Base-by-base conservation (phyloP, 1,140 invertebrate species). In the Aplysia californica region DNA sequence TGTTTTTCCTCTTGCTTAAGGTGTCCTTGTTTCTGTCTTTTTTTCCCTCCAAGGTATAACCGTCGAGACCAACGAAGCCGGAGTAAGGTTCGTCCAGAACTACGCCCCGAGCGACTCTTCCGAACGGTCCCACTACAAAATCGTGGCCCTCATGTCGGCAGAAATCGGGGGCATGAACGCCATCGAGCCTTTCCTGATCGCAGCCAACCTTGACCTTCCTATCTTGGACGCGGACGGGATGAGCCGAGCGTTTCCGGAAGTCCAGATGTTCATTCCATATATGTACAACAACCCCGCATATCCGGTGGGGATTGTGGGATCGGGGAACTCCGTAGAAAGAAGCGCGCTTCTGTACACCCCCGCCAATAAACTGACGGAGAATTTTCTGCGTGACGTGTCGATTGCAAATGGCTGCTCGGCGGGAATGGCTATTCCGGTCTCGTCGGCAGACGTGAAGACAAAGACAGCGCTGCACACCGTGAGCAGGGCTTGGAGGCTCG, bases 111-210 rank as follows among this genome's bases (percentile, higher is more conserved):
- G 15, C 1, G 38, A 20, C n/a, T 15, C n/a, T n/a, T n/a, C 59
- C 2, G 39, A 50, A 3, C 31, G 74, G 0, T 70, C 69, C 4
- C 36, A 73, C 0, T 72, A 81, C 31, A 79, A 77, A 21, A 77
- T 87, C 23, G 76, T 81, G 23, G 87, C 79, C 23, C 10, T 88
- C 10, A 77, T 86, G 76, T 83, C 79, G 77, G 82, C 61, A 26
- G 87, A 89, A 76, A 84, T 87, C 31, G 87, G 87, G 18, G 87
- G 87, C 1, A 58, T 84, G 41, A 89, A 89, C 66, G 79, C 81
- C 20, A 79, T 89, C 0, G 85, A 87, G 61, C 86, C 86, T n/a
- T 71, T 88, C 2, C 56, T 83, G 10, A 82, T 87, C 33, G 80
- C 78, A 15, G 87, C 86, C 0, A 80, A 83, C 18, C 44, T 85